Base-by-base conservation (phyloP, 2,797 vertebrate genomes). In the Bucorvus abyssinicus region DNA sequence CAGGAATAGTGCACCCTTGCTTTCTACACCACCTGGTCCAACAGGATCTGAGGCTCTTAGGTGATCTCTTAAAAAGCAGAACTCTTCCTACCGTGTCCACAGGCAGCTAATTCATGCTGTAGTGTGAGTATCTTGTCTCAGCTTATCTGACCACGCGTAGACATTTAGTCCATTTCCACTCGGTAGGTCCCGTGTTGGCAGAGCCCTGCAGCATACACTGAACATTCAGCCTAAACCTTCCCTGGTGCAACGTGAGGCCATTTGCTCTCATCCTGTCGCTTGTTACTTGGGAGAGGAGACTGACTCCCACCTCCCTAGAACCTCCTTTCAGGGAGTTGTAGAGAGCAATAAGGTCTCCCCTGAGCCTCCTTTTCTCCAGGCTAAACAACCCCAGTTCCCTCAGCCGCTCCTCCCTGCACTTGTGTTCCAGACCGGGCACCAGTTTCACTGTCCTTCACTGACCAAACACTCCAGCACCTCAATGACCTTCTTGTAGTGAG, bases 281-380 rank as follows among this genome's bases (percentile, higher is more conserved):
- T 16, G 19, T 16, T 32, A 26, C 20, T 12, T 38, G 56, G 45
- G 53, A 38, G 27, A 55, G 74, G 40, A 70, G 16, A 29, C n/a
- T 0, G 1, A 27, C 0, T 5, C 22, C 9, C 14, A 5, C 5
- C 9, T 15, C 5, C 2, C n/a, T 30, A 1, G 13, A 0, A 1
- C 3, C 78, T 90, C 15, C 38, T 87, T 9, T 27, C 30, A 34
- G 47, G 42, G 26, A 52, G 3, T 3, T 75, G n/a, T 18, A 1
- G 7, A 64, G 24, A 40, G 8, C 0, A 1, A 49, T 22, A 21
- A 52, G n/a, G 8, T 67, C 1, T 7, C 47, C 1, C 18, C 42
- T 44, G 57, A 71, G 8, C 52, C 36, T 86, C 57, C 50, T 75
- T 3, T 65, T 47, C 52, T 30, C 21, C 57, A 44, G 9, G 3